Evolutionary conservation across 2,113 vertebrate genomes (phyloP).

Genomic region (Microcebus griseorufus): DNA sequence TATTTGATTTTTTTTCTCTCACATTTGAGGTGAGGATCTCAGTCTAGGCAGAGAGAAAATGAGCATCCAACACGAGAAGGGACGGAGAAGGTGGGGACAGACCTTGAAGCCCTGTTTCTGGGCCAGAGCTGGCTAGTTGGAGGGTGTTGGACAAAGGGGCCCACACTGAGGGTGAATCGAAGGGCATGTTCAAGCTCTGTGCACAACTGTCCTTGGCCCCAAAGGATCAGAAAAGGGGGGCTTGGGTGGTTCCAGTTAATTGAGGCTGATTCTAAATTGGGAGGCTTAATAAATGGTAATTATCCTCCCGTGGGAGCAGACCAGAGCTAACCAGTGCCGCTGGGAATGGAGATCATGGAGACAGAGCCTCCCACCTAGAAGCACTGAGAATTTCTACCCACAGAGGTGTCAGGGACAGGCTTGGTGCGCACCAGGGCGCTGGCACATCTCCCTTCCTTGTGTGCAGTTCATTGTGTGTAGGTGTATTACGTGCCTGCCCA

Average conservation of each 20-base stretch:
- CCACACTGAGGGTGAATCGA: neutral
- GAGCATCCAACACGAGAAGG: constrained; percentile 8
- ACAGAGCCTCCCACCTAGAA: neutral
- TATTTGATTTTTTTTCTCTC: neutral
- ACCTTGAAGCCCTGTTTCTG: neutral
- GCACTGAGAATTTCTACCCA: neutral
- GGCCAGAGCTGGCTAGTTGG: neutral
- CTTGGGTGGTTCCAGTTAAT: constrained; percentile 52
- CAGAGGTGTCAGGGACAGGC: neutral
- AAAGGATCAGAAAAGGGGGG: neutral
- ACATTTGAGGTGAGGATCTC: neutral
- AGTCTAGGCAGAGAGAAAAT: constrained; percentile 75
- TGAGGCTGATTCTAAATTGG: constrained; percentile 62
- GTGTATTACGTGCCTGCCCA: neutral
- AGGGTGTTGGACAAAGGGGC: neutral
- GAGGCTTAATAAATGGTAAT: constrained; percentile 64
- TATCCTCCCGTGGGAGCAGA: constrained; percentile 29
- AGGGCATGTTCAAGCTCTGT: neutral
- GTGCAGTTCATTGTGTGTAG: neutral
- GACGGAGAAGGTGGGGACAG: constrained; percentile 19
- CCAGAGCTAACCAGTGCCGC: neutral
- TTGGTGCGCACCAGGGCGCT: neutral
- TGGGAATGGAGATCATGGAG: neutral
- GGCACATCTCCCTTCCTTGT: neutral
- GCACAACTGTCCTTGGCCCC: constrained; percentile 28